Evolutionary conservation across 2,797 vertebrate species (phyloP).

Genomic region (Sebastes diploproa): DNA sequence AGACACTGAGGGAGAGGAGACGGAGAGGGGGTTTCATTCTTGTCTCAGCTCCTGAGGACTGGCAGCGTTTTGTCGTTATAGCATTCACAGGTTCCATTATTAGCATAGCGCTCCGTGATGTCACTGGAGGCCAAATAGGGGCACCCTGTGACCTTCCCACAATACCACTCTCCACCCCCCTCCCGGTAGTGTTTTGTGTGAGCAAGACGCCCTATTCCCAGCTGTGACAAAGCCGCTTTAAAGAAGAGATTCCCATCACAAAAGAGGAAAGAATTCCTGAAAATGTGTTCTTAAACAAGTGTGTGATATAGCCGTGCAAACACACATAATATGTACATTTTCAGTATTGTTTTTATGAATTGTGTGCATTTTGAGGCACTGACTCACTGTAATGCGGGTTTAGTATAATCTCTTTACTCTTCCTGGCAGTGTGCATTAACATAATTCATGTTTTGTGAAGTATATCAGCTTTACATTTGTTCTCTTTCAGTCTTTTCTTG

Average conservation of each 20-base stretch:
- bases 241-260: constrained; percentile 53
- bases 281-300: constrained; percentile 20
- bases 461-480: constrained; percentile 26
- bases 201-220: constrained; percentile 59
- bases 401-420: constrained; percentile 34
- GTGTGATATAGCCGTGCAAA: constrained; percentile 12
- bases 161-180: constrained; percentile 57
- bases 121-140: constrained; percentile 75
- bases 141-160: constrained; percentile 77
- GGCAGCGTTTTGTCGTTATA: constrained; percentile 49
- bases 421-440: constrained; percentile 12
- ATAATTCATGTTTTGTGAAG: constrained; percentile 39
- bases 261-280: constrained; percentile 43
- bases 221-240: constrained; percentile 69
- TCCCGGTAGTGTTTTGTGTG: constrained; percentile 63
- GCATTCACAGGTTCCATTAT: constrained; percentile 73
- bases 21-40: constrained; percentile 43
- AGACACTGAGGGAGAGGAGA: constrained; percentile 43
- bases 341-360: constrained; percentile 8
- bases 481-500: background rate
- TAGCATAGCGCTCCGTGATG: constrained; percentile 69
- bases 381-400: constrained; percentile 10
- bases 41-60: constrained; percentile 48
- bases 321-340: background rate
- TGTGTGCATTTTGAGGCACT: constrained; percentile 16